A percentile compares a stretch with the other conserved stretches of the same genome.
Conservation (phyloP, 2,797 vertebrate genomes). For the Chelmon rostratus region DNA sequence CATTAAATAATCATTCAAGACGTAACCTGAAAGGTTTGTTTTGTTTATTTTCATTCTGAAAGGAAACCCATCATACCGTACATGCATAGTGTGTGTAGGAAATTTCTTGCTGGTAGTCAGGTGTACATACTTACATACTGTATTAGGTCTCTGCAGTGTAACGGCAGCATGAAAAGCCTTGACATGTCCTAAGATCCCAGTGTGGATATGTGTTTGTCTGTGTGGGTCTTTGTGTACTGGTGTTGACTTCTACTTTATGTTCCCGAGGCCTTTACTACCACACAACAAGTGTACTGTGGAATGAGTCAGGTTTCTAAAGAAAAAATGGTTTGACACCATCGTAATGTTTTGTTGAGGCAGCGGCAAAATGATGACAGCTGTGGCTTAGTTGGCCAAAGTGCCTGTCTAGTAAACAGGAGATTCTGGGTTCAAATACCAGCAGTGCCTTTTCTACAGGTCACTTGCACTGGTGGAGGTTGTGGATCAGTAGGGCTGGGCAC, state of each 20-base stretch:
- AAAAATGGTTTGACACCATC: too few species aligned
- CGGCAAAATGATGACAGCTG: too few species aligned
- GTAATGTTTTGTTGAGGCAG: too few species aligned
- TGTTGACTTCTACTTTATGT: conserved; percentile 15
- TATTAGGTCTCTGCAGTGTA: conserved; percentile 18
- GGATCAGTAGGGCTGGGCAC: too few species aligned
- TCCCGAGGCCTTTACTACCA: background rate
- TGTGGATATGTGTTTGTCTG: conserved; percentile 28
- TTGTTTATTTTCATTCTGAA: conserved; percentile 9
- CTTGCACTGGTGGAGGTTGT: too few species aligned
- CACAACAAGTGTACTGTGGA: too few species aligned
- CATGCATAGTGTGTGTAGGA: conserved; percentile 17
- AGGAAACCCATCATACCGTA: background rate
- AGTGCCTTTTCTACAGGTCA: background rate
- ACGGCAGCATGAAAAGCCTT: conserved; percentile 53
- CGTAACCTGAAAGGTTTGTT: background rate
- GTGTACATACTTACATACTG: conserved; percentile 39
- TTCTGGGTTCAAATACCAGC: background rate
- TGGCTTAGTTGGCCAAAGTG: too few species aligned
- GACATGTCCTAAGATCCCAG: conserved; percentile 50
- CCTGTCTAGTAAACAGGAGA: too few species aligned
- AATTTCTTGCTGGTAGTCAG: conserved; percentile 41
- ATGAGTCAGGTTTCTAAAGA: too few species aligned
- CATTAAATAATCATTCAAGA: conserved; percentile 5
- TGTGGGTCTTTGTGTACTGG: conserved; percentile 13